phyloP scores from a whole-genome alignment of 2,888 invertebrate species.

The Papilio demoleus region DNA sequence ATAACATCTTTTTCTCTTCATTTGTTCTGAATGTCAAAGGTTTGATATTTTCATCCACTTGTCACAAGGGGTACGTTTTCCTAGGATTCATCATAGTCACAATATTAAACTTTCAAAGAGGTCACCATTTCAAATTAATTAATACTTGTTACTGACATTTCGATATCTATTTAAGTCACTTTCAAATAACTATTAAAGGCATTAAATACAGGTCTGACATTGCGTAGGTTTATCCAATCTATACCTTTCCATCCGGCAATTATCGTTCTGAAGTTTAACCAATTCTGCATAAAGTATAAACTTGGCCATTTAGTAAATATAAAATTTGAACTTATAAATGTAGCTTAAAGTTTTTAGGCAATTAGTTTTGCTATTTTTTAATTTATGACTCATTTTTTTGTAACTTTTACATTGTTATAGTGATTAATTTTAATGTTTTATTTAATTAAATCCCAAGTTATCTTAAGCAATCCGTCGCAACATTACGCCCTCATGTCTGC shows the following conservation, averaged over 20 bases:
- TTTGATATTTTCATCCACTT: neutral
- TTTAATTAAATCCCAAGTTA: constrained; percentile 17
- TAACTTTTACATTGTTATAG: no score
- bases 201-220: constrained; percentile 29
- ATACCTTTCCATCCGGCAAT: constrained; percentile 34
- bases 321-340: neutral
- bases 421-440: neutral
- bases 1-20: neutral
- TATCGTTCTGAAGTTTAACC: constrained; percentile 25
- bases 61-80: neutral
- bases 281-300: constrained; percentile 26
- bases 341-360: neutral
- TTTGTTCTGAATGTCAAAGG: neutral
- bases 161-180: neutral
- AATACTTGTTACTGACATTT: neutral
- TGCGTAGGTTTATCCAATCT: constrained; percentile 35
- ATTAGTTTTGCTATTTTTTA: neutral
- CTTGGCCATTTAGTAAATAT: constrained; percentile 9
- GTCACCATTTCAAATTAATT: neutral
- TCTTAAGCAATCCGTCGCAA: constrained; percentile 23
- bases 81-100: no score
- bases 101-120: neutral
- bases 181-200: constrained; percentile 5
- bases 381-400: no score
- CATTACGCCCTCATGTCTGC: constrained; percentile 29